Base-by-base conservation (phyloP, 1,140 invertebrate genomes). In the Drosophila ananassae region DNA sequence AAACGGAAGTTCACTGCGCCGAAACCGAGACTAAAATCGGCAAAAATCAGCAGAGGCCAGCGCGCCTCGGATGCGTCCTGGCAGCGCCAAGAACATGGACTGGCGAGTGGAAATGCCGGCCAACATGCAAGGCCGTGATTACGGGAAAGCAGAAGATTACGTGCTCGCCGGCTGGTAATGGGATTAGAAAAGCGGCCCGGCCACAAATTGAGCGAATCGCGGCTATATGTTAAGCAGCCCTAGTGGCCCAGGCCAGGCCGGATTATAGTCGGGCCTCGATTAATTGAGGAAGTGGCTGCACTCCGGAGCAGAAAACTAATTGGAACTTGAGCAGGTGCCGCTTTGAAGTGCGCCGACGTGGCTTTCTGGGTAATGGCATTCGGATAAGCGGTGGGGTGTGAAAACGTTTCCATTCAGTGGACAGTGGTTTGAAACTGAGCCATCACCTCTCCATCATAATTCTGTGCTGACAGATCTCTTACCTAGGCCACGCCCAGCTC, bases 1-100 rank as follows among this genome's bases (percentile, higher is more conserved):
- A 79, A 84, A 68, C 80, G 81, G 81, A 84, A 84, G 80, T 84
- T 84, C 80, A 77, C 72, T 84, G 79, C 37, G 69, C 79, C 34
- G 25, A 72, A 41, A 57, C 10, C 54, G 50, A 13, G 2, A 34
- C 37, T 41, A 39, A 51, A 56, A 13, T 57, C 12, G 41, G 54
- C 10, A 25, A 46, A 52, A 5, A n/a, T 1, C 10, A 37, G 34
- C 3, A 37, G 12, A 37, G 34, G 9, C 12, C 34, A 37, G 34
- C 12, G 5, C 25, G 25, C 25, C 25, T 28, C 25, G 25, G 34
- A 37, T 37, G 34, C 34, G 12, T 37, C 34, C 34, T 37, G 10
- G 34, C 34, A 60, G 66, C 53, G 54, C 62, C 1, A 24, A 62
- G 69, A 59, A 46, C 3, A 47, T 53, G 51, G 8, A 13, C 24